Percentiles rank a stretch among this genome's conserved stretches.
phyloP scores from a whole-genome alignment of 2,113 vertebrate genomes.

The Tachuris rubrigastra region DNA sequence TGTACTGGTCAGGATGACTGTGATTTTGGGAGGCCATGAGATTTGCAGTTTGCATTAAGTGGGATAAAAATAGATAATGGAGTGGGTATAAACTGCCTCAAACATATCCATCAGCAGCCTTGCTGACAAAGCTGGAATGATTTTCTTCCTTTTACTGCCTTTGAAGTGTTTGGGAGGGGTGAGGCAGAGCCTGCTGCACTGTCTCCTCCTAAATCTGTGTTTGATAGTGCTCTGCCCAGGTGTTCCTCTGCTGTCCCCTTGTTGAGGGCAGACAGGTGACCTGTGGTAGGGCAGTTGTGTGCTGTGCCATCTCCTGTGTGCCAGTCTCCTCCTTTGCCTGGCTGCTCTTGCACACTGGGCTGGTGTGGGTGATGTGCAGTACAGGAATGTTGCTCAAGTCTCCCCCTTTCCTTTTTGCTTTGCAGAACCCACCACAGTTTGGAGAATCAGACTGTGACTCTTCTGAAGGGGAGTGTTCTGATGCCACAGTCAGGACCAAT shows the following conservation, averaged over 20 bases:
- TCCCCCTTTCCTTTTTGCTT: constrained; percentile 31
- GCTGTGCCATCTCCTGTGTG: not conserved
- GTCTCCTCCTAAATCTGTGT: not conserved
- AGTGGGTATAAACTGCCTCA: not conserved
- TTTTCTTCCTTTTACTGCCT: not conserved
- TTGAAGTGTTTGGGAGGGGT: not conserved
- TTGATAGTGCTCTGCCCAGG: not conserved
- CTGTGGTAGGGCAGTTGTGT: not conserved
- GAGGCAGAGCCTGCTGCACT: not conserved
- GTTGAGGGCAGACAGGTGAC: not conserved
- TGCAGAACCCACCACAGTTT: constrained; percentile 91
- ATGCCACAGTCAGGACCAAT: constrained; percentile 94
- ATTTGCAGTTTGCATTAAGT: not conserved
- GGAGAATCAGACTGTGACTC: constrained; percentile 93
- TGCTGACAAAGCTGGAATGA: not conserved
- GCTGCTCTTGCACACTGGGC: not conserved
- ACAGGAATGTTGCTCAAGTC: not conserved
- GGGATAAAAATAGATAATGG: not conserved
- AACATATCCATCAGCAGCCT: not conserved
- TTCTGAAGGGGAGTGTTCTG: constrained; percentile 95
- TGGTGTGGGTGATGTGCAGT: not conserved
- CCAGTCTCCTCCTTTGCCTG: not conserved
- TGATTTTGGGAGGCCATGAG: not conserved
- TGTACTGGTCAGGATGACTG: not conserved
- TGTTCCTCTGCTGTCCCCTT: not conserved